Evolutionary conservation across 2,797 vertebrate species (phyloP).

Genomic region (Pseudochaenichthys georgianus): DNA sequence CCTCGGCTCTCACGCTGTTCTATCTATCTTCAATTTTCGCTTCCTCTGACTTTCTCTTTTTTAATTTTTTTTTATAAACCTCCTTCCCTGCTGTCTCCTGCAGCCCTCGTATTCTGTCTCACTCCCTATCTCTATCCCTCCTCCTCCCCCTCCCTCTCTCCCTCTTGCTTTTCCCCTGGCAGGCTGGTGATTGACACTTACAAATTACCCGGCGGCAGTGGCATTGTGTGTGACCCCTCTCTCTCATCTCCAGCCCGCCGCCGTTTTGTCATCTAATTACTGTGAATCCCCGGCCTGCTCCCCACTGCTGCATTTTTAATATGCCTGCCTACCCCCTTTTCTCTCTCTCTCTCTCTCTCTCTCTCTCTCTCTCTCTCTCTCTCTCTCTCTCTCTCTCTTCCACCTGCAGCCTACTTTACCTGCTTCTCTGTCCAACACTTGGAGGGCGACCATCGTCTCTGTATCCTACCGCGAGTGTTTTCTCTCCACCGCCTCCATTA

Average conservation of each 20-base stretch:
- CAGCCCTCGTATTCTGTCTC: conserved; percentile 56
- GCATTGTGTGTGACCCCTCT: conserved; percentile 98
- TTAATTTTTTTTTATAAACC: conserved; percentile 1
- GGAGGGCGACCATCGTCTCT: conserved; percentile 62
- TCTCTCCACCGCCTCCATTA: conserved; percentile 70
- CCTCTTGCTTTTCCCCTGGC: conserved; percentile 87
- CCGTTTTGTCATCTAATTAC: conserved; percentile 99
- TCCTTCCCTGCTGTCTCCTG: conserved; percentile 40
- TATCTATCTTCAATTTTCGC: conserved; percentile 44
- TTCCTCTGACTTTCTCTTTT: conserved; percentile 44
- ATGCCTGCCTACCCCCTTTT: conserved; percentile 65
- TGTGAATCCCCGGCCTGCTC: conserved; percentile 99
- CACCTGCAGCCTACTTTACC: conserved; percentile 74
- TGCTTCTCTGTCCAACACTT: conserved; percentile 67
- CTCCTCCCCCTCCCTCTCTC: conserved; percentile 36
- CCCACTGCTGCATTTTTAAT: conserved; percentile 99
- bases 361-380: conserved; percentile 16
- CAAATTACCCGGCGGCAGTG: conserved; percentile 98
- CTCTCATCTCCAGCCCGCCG: conserved; percentile 97
- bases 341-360: conserved; percentile 8
- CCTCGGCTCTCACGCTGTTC: conserved; percentile 12
- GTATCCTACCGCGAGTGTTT: conserved; percentile 60
- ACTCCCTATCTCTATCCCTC: conserved; percentile 38
- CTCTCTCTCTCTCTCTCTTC: conserved; percentile 43
- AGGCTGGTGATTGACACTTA: conserved; percentile 98